phyloP scores from a whole-genome alignment of 2,113 vertebrate genomes.

The Aspidoscelis tigris region DNA sequence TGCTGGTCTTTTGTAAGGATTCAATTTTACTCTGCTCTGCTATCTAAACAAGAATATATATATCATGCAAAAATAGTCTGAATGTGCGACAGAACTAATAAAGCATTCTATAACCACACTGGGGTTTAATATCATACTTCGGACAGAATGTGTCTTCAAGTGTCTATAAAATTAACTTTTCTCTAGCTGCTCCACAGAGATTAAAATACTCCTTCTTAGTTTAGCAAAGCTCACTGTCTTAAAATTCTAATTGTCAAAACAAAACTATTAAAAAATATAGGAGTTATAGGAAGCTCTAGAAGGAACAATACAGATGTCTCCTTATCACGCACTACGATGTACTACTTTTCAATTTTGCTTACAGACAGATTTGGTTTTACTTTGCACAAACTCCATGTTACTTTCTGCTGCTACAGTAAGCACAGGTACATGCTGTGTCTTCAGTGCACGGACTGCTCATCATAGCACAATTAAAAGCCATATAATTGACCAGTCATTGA shows the following conservation, averaged over 20 bases:
- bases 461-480: background rate
- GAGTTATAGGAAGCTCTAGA: background rate
- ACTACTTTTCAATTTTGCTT: background rate
- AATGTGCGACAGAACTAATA: background rate
- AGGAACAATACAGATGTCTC: background rate
- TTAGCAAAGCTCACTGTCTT: background rate
- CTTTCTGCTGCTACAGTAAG: background rate
- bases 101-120: background rate
- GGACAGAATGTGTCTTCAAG: conserved; percentile 1
- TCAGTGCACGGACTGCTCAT: no score
- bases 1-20: background rate
- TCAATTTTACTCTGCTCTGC: background rate
- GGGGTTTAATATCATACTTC: background rate
- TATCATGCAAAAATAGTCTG: background rate
- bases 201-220: background rate
- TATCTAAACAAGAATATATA: background rate
- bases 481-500: no score
- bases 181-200: background rate
- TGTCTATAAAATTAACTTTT: background rate
- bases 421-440: background rate
- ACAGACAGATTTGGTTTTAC: background rate
- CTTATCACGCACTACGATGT: background rate
- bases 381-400: background rate
- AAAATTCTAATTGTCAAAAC: background rate
- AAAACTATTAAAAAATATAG: background rate